A percentile compares a stretch with the other conserved stretches of the same genome.
These are phyloP conservation scores for Ictidomys tridecemlineatus DNA, from an alignment of 2,113 vertebrate genomes.

Conservation along the genomic window DNA sequence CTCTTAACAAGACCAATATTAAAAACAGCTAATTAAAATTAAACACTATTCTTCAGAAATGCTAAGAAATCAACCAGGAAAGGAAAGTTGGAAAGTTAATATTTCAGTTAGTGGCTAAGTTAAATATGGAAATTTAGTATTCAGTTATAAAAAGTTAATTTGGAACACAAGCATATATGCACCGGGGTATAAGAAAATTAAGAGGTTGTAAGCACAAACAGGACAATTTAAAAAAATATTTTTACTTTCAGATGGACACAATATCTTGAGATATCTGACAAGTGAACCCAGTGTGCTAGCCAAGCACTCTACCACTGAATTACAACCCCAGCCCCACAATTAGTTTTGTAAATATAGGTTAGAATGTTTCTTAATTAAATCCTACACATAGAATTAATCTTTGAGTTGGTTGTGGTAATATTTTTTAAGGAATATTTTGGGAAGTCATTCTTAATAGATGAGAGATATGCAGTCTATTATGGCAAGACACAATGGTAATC, in stretches of 20 bases:
- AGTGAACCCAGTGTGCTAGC: no score
- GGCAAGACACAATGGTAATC: background rate
- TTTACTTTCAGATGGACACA: no score
- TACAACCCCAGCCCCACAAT: no score
- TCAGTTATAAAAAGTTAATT: slow-evolving; percentile 47
- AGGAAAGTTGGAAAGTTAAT: background rate
- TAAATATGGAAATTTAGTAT: slow-evolving; percentile 48
- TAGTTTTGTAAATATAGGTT: background rate
- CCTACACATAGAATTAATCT: background rate
- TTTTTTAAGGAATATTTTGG: slow-evolving; percentile 24
- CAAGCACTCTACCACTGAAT: no score
- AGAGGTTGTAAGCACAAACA: background rate
- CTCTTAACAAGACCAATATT: slow-evolving; percentile 6
- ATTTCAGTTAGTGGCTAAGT: slow-evolving; percentile 45
- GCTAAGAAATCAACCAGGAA: slow-evolving; percentile 9
- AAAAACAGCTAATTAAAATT: background rate
- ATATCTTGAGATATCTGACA: no score
- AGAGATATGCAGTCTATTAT: background rate
- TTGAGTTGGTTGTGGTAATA: background rate
- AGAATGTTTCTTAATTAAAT: background rate
- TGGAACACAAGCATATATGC: background rate
- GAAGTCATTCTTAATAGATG: slow-evolving; percentile 2
- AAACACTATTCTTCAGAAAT: slow-evolving; percentile 39
- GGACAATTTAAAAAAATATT: background rate
- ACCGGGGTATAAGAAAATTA: background rate